phyloP scores from a whole-genome alignment of 2,113 vertebrate species.

The Dipodomys merriami region DNA sequence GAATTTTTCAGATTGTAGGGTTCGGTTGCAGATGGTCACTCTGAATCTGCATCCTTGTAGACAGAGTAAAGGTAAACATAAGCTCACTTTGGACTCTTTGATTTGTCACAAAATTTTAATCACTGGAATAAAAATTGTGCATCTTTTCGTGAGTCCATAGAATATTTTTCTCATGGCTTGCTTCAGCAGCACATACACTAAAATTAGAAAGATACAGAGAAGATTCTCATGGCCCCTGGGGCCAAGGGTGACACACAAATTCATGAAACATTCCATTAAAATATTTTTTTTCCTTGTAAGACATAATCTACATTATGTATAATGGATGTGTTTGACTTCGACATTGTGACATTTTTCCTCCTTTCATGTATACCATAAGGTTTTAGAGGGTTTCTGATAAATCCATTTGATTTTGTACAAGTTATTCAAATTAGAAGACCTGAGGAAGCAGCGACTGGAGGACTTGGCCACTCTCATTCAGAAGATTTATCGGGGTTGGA shows the following conservation, averaged over 20 bases:
- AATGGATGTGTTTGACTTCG: background rate
- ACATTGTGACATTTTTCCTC: background rate
- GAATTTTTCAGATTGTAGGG: background rate
- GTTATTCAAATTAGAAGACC: slow-evolving; percentile 97
- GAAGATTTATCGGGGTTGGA: slow-evolving; percentile 98
- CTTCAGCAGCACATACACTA: no score
- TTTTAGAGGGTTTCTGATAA: background rate
- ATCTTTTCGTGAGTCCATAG: background rate
- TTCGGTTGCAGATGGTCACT: background rate
- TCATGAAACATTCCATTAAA: no score
- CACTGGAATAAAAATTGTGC: background rate
- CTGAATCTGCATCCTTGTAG: background rate
- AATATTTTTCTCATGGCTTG: background rate
- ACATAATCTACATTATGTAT: background rate
- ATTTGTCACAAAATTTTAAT: background rate
- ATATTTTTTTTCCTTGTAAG: no score
- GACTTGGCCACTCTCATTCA: slow-evolving; percentile 96
- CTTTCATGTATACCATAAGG: background rate
- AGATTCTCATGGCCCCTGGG: no score
- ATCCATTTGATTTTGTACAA: slow-evolving; percentile 68
- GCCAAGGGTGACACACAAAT: no score
- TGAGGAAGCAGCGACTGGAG: slow-evolving; percentile 92
- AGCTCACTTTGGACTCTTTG: background rate
- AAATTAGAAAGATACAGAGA: no score
- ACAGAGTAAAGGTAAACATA: background rate